Evolutionary conservation across 35 echinoderm and acorn worm species (phyloP).

Genomic region (Acanthaster planci): DNA sequence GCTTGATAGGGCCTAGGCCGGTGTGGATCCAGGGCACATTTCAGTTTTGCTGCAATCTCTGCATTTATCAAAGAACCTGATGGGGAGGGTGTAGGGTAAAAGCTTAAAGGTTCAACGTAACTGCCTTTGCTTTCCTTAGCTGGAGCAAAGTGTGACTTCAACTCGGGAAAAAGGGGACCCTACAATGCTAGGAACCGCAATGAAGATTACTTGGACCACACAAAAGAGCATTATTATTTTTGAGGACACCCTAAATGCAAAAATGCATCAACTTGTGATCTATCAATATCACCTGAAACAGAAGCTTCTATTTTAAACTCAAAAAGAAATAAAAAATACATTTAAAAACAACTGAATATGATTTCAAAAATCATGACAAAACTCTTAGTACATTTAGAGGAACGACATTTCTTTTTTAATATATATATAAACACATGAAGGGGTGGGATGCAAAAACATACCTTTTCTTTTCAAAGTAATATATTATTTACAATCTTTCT

Average conservation of each 20-base stretch:
- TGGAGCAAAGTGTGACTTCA: too few relatives aligned
- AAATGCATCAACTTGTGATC: neutral
- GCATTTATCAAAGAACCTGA: too few relatives aligned
- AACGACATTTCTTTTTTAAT: conserved; percentile 5
- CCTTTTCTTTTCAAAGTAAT: conserved; percentile 32
- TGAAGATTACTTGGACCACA: too few relatives aligned
- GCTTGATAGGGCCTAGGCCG: too few relatives aligned
- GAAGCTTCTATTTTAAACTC: neutral
- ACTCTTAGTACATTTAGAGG: conserved; percentile 15
- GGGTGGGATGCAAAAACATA: neutral
- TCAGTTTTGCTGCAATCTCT: too few relatives aligned
- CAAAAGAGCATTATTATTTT: neutral
- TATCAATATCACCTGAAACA: neutral
- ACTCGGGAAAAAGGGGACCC: too few relatives aligned
- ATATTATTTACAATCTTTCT: conserved; percentile 32
- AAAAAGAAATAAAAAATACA: neutral
- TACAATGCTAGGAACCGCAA: too few relatives aligned
- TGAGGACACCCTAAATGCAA: neutral
- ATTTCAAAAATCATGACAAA: conserved; percentile 11
- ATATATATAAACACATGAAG: conserved; percentile 4
- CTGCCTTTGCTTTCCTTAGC: too few relatives aligned
- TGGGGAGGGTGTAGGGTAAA: too few relatives aligned
- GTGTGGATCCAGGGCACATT: too few relatives aligned
- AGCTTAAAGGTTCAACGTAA: too few relatives aligned
- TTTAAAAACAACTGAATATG: neutral